Base-by-base conservation (phyloP, 2,888 invertebrate genomes). In the Lycophotia porphyrea region DNA sequence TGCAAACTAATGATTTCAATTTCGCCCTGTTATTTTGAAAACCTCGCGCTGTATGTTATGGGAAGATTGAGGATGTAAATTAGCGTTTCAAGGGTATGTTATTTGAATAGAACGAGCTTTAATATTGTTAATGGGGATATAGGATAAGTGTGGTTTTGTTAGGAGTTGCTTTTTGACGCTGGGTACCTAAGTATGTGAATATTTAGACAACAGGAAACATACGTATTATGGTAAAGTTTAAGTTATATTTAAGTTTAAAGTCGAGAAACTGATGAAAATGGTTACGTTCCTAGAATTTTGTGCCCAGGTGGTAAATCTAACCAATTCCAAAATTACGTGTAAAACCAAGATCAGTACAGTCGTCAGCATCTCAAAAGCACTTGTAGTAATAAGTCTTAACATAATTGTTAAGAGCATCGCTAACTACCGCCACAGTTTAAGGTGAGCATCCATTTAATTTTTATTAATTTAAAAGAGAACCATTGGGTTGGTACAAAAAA, bases 1-100 rank as follows among this genome's bases (percentile, higher is more conserved):
- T 88, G 87, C 89, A 82, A 92, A 92, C 93, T 95, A 95, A 95
- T 95, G 95, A 93, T 94, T 95, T 94, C 92, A 94, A 94, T 94
- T 88, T 85, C 75, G 83, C 90, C 90, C 90, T 87, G 91, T 93
- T 93, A 93, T 92, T 92, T 91, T 86, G 84, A 88, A 79, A 88
- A 86, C 82, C 87, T 87, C 85, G 87, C 65, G 76, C 69, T 72
- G 72, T 91, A 88, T 88, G 88, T 90, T 89, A 86, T 87, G 86
- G 87, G 84, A 87, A 87, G 88, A 89, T 89, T 89, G 84, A 82
- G 80, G 71, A 88, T 88, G 84, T 85, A 87, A 89, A 89, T 91
- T 89, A 90, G 81, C 80, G 78, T 86, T 83, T 83, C 77, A 83
- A 84, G 75, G 65, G 78, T 79, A 80, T 75, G 74, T 76, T 82